phyloP scores from a whole-genome alignment of 2,113 vertebrate species.

The Megaceryle maxima region DNA sequence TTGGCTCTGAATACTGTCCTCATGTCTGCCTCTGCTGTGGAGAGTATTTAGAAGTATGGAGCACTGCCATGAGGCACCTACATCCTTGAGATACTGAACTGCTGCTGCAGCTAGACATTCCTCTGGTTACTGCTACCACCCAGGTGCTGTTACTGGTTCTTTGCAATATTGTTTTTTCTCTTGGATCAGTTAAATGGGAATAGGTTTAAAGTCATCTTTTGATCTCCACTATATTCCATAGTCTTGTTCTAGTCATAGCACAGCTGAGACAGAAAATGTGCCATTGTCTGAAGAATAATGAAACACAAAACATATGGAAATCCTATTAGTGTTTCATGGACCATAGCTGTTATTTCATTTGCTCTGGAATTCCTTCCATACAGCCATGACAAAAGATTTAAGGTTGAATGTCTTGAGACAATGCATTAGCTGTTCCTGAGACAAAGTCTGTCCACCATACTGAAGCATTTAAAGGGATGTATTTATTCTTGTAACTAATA shows the following conservation, averaged over 20 bases:
- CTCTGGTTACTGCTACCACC: neutral
- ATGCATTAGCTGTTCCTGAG: slow-evolving; percentile 6
- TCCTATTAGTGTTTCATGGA: slow-evolving; percentile 24
- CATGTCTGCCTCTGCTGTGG: rapidly evolving
- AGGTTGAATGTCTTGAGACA: slow-evolving; percentile 15
- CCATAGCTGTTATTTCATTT: slow-evolving; percentile 20
- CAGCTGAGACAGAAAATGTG: neutral
- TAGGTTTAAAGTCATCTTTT: neutral
- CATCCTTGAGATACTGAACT: neutral
- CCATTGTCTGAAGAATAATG: neutral
- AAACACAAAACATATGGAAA: slow-evolving; percentile 6
- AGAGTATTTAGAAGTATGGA: neutral
- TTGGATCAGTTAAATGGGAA: neutral
- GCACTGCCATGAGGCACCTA: neutral
- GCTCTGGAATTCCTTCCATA: slow-evolving; percentile 30
- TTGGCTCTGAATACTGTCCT: neutral
- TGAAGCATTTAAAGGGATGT: neutral
- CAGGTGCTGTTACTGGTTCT: neutral
- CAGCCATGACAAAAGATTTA: neutral
- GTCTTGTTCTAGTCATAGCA: neutral
- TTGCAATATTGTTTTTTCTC: neutral
- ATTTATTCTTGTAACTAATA: slow-evolving; percentile 9
- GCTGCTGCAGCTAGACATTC: neutral
- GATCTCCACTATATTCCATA: neutral
- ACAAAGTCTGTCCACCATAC: neutral